Evolutionary conservation across 1,140 invertebrate genomes (phyloP).

Genomic region (Sarcophaga peregrina): DNA sequence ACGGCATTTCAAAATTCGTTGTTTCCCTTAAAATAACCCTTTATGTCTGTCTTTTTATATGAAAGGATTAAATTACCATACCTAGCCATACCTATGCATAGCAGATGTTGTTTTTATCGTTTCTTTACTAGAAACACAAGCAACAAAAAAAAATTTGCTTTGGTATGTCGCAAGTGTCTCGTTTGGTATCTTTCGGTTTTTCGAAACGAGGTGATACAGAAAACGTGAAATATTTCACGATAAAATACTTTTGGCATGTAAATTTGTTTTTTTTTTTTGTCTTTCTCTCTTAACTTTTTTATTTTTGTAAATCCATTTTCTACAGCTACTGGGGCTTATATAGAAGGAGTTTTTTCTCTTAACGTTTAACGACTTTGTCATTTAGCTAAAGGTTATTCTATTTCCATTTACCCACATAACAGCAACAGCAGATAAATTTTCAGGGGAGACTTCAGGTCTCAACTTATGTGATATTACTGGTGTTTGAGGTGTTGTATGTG

Average conservation of each 20-base stretch:
- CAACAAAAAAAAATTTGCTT: no score
- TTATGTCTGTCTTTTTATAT: not conserved
- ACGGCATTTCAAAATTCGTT: no score
- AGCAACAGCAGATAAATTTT: not conserved
- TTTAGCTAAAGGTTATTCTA: constrained; percentile 34
- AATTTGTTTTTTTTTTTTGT: constrained; percentile 33
- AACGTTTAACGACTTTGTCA: constrained; percentile 28
- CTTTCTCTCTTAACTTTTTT: no score
- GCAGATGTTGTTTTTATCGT: not conserved
- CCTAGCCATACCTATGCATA: not conserved
- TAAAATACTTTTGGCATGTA: constrained; percentile 40
- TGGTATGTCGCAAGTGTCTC: not conserved
- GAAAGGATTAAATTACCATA: not conserved
- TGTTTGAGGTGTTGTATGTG: no score
- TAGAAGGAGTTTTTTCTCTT: not conserved
- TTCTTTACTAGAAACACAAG: no score
- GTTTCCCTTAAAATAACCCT: no score
- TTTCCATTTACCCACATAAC: constrained; percentile 10
- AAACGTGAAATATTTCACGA: constrained; percentile 37
- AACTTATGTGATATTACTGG: no score
- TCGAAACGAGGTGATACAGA: constrained; percentile 23
- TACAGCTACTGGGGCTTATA: not conserved
- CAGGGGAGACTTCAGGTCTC: no score
- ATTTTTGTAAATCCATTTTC: constrained; percentile 18
- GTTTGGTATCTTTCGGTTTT: not conserved